Evolutionary conservation across 2,888 invertebrate species (phyloP).

Genomic region (Eilema griseolum): DNA sequence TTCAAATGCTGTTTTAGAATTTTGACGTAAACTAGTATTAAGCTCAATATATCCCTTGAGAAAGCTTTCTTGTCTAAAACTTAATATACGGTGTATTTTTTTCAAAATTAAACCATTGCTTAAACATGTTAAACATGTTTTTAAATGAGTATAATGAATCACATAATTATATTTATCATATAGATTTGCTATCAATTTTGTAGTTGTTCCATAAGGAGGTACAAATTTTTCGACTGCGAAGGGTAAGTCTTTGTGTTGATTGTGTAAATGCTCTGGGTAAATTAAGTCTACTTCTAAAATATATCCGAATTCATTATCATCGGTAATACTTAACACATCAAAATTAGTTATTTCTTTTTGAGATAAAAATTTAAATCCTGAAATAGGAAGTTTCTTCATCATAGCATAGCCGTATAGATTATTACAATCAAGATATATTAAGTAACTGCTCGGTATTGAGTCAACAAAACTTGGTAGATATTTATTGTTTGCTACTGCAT

Average conservation of each 20-base stretch:
- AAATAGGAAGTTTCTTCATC: conserved; percentile 26
- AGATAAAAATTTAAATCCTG: conserved; percentile 27
- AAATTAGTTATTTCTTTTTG: conserved; percentile 24
- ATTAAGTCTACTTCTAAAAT: conserved; percentile 46
- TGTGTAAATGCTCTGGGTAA: conserved; percentile 34
- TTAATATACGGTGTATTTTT: too few species aligned
- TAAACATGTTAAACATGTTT: conserved; percentile 7
- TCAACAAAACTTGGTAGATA: conserved; percentile 44
- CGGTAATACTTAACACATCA: conserved; percentile 20
- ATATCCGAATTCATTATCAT: conserved; percentile 35
- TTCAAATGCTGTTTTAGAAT: conserved; percentile 10
- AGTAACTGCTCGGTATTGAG: conserved; percentile 29
- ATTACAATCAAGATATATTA: conserved; percentile 43
- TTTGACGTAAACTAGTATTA: conserved; percentile 16
- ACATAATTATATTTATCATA: conserved; percentile 37
- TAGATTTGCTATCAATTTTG: conserved; percentile 48
- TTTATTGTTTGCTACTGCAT: conserved; percentile 45
- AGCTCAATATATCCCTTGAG: conserved; percentile 14
- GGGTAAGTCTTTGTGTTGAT: conserved; percentile 23
- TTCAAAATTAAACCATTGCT: conserved; percentile 26
- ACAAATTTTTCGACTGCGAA: conserved; percentile 34
- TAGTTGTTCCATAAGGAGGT: conserved; percentile 31
- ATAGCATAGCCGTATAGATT: too few species aligned
- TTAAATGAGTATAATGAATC: conserved; percentile 19
- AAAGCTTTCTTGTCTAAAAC: conserved; percentile 12